phyloP scores from a whole-genome alignment of 2,888 invertebrate genomes.

The Cryptocephalus moraei region DNA sequence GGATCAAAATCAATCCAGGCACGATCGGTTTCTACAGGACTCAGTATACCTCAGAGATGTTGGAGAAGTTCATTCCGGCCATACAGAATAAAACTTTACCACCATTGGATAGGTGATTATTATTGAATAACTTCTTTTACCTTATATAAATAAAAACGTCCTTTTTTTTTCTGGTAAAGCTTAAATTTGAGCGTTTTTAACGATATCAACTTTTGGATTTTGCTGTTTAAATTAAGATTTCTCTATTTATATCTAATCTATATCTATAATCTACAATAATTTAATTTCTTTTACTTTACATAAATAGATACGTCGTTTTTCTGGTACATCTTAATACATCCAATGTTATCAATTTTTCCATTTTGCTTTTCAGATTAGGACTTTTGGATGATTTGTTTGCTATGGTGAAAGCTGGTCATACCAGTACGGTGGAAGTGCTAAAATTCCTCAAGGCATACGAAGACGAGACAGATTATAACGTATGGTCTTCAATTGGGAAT shows the following conservation, averaged over 20 bases:
- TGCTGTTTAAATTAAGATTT: slow-evolving; percentile 51
- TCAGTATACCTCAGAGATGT: slow-evolving; percentile 66
- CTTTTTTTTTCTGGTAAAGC: not conserved
- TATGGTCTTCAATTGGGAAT: slow-evolving; percentile 79
- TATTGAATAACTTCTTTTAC: not conserved
- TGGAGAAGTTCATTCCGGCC: slow-evolving; percentile 68
- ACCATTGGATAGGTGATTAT: slow-evolving; percentile 62
- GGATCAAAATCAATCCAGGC: slow-evolving; percentile 86
- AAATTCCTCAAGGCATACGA: slow-evolving; percentile 76
- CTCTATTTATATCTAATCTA: too few species aligned
- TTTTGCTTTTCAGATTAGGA: slow-evolving; percentile 44
- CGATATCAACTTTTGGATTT: not conserved
- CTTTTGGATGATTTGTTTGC: slow-evolving; percentile 89
- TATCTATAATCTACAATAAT: too few species aligned
- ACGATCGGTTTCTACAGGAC: slow-evolving; percentile 76
- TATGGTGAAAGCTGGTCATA: slow-evolving; percentile 78
- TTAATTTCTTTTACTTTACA: too few species aligned
- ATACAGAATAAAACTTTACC: slow-evolving; percentile 70
- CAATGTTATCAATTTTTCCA: too few species aligned
- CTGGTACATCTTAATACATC: too few species aligned
- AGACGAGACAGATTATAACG: slow-evolving; percentile 84
- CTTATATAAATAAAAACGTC: not conserved
- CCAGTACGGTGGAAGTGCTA: slow-evolving; percentile 70
- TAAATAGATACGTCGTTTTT: too few species aligned
- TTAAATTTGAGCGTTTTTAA: not conserved